These are phyloP conservation scores for Tolypeutes matacus DNA, from an alignment of 2,797 vertebrate genomes.

Conservation along the genomic window DNA sequence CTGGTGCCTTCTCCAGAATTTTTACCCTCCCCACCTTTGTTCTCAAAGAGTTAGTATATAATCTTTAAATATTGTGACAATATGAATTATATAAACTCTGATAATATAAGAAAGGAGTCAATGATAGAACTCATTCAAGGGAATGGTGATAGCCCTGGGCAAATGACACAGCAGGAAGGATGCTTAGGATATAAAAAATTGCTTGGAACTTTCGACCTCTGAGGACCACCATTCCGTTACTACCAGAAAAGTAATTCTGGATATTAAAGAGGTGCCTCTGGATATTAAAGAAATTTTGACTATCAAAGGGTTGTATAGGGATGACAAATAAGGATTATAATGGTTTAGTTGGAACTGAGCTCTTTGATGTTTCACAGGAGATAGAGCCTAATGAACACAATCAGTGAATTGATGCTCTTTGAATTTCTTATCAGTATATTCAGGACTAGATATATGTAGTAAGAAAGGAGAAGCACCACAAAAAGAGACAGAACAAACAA, in stretches of 20 bases:
- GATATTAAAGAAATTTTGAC: no score
- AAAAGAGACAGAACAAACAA: no score
- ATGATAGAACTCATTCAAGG: not conserved
- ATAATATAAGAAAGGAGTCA: not conserved
- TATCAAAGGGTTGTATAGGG: no score
- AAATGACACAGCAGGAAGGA: not conserved
- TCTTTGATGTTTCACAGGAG: no score
- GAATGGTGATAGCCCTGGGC: not conserved
- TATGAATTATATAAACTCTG: not conserved
- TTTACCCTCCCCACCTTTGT: not conserved
- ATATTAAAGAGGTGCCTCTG: not conserved
- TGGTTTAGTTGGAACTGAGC: no score
- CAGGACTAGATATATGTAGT: no score
- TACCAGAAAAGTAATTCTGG: not conserved
- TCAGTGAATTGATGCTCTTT: no score
- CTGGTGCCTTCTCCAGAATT: not conserved
- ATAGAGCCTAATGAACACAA: no score
- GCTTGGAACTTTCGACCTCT: rapidly evolving
- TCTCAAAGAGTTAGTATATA: not conserved
- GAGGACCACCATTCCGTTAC: not conserved
- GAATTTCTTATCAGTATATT: no score
- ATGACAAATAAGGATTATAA: no score
- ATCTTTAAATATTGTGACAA: not conserved
- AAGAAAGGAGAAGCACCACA: no score
- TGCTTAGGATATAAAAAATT: not conserved